These are phyloP conservation scores for Zeuzera pyrina DNA, from an alignment of 2,888 invertebrate species.

Conservation along the genomic window DNA sequence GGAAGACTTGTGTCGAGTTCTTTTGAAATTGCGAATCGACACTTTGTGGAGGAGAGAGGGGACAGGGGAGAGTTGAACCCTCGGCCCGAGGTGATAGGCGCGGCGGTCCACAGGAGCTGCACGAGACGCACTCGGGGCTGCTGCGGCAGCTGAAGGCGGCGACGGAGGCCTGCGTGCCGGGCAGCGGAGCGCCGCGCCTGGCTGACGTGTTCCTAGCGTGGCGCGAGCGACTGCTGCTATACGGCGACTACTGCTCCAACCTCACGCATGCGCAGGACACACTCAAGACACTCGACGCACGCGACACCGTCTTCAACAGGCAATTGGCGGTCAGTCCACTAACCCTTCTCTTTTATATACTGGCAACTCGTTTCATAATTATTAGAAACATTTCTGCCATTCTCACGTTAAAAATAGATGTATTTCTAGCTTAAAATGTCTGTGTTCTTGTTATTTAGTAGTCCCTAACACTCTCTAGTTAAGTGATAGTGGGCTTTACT, in stretches of 20 bases:
- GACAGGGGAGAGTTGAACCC: no score
- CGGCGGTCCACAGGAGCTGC: slow-evolving; percentile 76
- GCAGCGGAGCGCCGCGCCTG: slow-evolving; percentile 62
- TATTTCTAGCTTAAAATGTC: no score
- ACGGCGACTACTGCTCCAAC: slow-evolving; percentile 97
- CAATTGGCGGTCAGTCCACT: slow-evolving; percentile 76
- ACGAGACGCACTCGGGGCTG: slow-evolving; percentile 89
- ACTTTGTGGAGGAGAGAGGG: no score
- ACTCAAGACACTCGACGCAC: slow-evolving; percentile 83
- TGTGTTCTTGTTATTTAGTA: no score
- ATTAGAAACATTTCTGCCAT: no score
- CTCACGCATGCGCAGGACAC: slow-evolving; percentile 90
- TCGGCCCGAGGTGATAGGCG: background rate
- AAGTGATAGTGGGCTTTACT: no score
- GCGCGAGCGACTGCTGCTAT: slow-evolving; percentile 92
- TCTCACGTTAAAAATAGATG: no score
- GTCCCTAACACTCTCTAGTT: no score
- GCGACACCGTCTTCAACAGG: slow-evolving; percentile 76
- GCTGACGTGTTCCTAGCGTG: slow-evolving; percentile 92
- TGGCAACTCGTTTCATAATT: no score
- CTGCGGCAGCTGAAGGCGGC: slow-evolving; percentile 85
- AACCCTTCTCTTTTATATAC: no score
- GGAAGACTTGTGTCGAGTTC: no score
- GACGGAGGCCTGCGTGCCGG: slow-evolving; percentile 73
- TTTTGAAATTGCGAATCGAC: no score